These are phyloP conservation scores for Deroptyus accipitrinus DNA, from an alignment of 2,113 vertebrate genomes.

Conservation along the genomic window DNA sequence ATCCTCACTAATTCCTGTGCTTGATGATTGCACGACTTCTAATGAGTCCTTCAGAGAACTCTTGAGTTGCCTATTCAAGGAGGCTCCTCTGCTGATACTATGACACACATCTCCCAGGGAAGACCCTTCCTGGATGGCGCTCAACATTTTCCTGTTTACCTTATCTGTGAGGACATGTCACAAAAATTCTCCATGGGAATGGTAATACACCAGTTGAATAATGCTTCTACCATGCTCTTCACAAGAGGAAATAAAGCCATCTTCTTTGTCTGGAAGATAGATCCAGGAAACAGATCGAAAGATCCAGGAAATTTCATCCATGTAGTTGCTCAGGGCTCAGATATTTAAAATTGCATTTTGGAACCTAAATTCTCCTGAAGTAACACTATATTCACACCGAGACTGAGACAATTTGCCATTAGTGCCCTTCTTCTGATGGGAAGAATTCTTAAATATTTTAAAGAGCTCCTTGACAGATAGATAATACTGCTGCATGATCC, in stretches of 20 bases:
- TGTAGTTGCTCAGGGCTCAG: neutral
- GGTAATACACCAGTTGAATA: neutral
- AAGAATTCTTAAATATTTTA: slow-evolving; percentile 29
- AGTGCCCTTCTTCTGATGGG: neutral
- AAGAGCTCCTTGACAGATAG: slow-evolving; percentile 23
- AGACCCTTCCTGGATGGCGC: neutral
- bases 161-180: neutral
- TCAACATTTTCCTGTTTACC: neutral
- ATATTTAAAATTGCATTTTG: neutral
- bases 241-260: neutral
- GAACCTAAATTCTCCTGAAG: neutral
- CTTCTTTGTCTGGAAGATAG: neutral
- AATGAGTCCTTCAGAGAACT: neutral
- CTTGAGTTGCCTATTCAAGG: neutral
- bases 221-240: neutral
- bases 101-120: neutral
- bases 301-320: neutral
- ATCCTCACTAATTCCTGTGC: neutral
- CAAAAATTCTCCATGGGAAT: neutral
- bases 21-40: neutral
- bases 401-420: neutral
- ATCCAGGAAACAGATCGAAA: neutral
- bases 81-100: neutral
- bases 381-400: neutral
- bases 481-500: neutral